Conservation (phyloP, 2,797 vertebrate genomes). For the Hemitrygon akajei region DNA sequence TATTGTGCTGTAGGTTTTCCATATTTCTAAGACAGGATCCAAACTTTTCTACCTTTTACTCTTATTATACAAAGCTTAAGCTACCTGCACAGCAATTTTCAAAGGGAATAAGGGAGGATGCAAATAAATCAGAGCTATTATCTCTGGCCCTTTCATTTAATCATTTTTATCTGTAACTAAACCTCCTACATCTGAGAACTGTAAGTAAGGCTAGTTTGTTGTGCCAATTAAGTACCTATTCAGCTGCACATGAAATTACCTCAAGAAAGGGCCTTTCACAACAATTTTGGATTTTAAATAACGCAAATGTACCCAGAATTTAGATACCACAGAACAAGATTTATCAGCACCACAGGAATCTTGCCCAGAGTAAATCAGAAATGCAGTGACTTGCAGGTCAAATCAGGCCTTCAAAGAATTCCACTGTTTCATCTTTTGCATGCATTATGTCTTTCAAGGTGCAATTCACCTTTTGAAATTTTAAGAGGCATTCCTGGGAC, state of each 20-base stretch:
- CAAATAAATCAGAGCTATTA: constrained; percentile 29
- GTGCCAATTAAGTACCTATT: constrained; percentile 29
- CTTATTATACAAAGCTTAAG: neutral
- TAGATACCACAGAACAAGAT: no score
- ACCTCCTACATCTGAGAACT: neutral
- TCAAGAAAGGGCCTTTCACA: neutral
- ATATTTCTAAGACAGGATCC: no score
- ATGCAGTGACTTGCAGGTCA: no score
- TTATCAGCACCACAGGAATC: no score
- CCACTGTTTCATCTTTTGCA: no score
- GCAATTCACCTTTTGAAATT: no score
- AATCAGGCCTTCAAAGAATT: no score
- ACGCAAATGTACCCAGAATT: neutral
- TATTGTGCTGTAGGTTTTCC: no score
- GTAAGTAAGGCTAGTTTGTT: constrained; percentile 22
- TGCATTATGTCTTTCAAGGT: no score
- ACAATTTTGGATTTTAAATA: neutral
- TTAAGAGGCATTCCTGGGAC: no score
- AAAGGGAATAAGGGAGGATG: neutral
- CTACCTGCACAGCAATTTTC: neutral
- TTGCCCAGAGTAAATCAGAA: no score
- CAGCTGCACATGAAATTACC: neutral
- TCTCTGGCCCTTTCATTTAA: constrained; percentile 3
- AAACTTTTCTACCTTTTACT: neutral
- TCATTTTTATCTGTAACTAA: neutral